phyloP scores from a whole-genome alignment of 2,113 vertebrate genomes.

The Lepus europaeus region DNA sequence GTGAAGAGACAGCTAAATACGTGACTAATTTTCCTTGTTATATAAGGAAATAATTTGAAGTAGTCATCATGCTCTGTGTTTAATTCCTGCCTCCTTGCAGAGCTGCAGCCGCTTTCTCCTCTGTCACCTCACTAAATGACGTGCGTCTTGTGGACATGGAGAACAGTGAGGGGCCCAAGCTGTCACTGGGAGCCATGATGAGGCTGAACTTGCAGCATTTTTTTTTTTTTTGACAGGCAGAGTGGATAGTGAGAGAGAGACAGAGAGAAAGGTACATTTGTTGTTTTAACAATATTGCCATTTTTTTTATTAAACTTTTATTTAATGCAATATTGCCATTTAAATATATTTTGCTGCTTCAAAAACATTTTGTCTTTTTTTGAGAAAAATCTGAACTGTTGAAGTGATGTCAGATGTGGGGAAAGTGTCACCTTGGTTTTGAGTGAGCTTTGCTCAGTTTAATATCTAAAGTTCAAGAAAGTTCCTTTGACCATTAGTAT shows the following conservation, averaged over 20 bases:
- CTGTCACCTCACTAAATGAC: not conserved
- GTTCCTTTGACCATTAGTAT: not conserved
- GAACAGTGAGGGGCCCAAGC: not conserved
- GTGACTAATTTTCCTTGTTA: not conserved
- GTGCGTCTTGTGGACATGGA: not conserved
- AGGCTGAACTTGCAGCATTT: not conserved
- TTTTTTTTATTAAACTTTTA: too few species aligned
- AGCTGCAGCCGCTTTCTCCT: not conserved
- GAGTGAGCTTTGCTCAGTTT: not conserved
- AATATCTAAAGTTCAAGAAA: not conserved
- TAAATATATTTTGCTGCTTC: too few species aligned
- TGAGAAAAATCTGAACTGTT: not conserved
- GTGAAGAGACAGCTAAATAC: slow-evolving; percentile 20
- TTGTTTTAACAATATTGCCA: not conserved
- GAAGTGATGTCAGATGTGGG: not conserved
- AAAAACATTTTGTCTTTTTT: not conserved
- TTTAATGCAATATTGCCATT: not conserved
- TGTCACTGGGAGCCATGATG: not conserved
- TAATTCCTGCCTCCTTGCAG: not conserved
- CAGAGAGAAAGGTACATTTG: not conserved
- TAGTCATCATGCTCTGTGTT: not conserved
- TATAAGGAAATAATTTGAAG: slow-evolving; percentile 9
- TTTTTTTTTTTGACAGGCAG: too few species aligned
- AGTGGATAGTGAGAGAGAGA: too few species aligned
- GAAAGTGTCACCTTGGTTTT: not conserved